Base-by-base conservation (phyloP, 2,888 invertebrate species). In the Rotaria socialis region DNA sequence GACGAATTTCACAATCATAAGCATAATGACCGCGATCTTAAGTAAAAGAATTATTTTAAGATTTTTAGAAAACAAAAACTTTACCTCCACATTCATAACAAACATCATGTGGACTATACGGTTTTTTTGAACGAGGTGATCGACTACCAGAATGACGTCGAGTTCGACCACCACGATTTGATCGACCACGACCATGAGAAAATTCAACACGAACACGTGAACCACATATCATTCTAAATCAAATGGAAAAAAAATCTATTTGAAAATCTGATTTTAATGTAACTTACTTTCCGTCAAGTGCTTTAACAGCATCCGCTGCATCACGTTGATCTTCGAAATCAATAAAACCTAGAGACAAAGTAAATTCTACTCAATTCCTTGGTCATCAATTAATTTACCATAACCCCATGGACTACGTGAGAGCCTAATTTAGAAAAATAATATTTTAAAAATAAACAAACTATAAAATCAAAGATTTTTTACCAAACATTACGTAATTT, bases 301-400 rank as follows among this genome's bases (percentile, higher is more conserved):
- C 95, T 89, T 95, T 92, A 24, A 95, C 94, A 55, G 95, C 94
- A 91, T 96, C 95, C 91, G 95, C 95, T 24, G 96, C 95, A 90
- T 96, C 96, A 88, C 96, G 92, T 27, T 94, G 94, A 90, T 96
- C 96, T 92, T 96, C 95, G 91, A 94, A 96, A 91, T 96, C 95
- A 8, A 95, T 95, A 91, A 96, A 96, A 0, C 95, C 95, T 92
- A 96, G 95, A 35, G 95, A 90, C 24, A 16, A 14, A 50, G 27
- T 27, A 35, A 16, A 16, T 27, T 14, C 2, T 67, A 35, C 7
- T 10, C 0, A 67, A 67, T 27, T 27, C 14, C 11, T 67, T 35
- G 14, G 5, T 16, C 14, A 10, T 27, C 3, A 10, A 2, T 35
- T 41, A 5, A 80, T 47, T 80, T 80, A 80, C 80, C 80, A 80